Evolutionary conservation across 2,888 invertebrate genomes (phyloP).

Genomic region (Abrostola triplasia): DNA sequence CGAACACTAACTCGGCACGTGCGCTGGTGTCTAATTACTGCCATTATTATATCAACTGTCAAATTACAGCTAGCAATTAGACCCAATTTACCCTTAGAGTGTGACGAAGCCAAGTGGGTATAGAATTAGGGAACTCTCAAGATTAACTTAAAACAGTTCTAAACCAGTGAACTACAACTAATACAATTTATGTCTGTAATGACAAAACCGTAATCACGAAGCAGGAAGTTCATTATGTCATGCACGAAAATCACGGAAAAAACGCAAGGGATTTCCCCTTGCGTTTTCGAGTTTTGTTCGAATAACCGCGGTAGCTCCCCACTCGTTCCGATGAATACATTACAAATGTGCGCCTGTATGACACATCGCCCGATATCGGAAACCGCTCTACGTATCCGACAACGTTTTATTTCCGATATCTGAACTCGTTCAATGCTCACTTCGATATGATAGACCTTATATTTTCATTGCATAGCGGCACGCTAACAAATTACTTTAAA

Average conservation of each 20-base stretch:
- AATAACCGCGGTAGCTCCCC: conserved; percentile 24
- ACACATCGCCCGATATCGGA: conserved; percentile 62
- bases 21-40: conserved; percentile 40
- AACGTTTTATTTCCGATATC: conserved; percentile 69
- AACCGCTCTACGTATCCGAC: conserved; percentile 61
- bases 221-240: too few species aligned
- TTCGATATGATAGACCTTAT: conserved; percentile 60
- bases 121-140: conserved; percentile 2
- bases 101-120: conserved; percentile 22
- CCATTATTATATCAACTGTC: conserved; percentile 36
- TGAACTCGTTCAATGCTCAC: conserved; percentile 65
- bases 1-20: conserved; percentile 35
- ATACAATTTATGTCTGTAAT: too few species aligned
- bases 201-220: too few species aligned
- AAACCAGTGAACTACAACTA: too few species aligned
- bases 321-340: conserved; percentile 58
- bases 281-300: conserved; percentile 27
- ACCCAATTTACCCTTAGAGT: conserved; percentile 24
- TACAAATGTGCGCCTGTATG: conserved; percentile 55
- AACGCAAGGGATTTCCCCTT: too few species aligned
- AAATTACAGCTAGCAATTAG: conserved; percentile 33
- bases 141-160: too few species aligned
- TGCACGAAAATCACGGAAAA: too few species aligned
- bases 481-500: conserved; percentile 41
- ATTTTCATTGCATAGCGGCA: conserved; percentile 41